phyloP scores from a whole-genome alignment of 1,140 invertebrate genomes.

The Cydia fagiglandana region DNA sequence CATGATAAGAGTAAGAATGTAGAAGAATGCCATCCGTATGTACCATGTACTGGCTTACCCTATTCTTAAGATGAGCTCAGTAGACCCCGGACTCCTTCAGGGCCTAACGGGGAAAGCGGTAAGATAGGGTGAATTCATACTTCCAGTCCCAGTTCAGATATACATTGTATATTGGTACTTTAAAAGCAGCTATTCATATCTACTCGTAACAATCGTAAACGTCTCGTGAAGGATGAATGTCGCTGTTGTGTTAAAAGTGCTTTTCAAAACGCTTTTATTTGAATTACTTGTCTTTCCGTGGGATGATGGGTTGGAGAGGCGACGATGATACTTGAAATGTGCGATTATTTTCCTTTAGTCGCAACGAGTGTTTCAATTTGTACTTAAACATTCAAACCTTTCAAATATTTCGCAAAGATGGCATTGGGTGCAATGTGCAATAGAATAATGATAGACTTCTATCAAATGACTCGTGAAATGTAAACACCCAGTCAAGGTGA shows the following conservation, averaged over 20 bases:
- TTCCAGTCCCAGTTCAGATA: background rate
- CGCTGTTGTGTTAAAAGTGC: background rate
- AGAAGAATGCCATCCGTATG: no score
- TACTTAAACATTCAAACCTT: background rate
- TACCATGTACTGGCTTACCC: background rate
- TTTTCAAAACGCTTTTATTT: background rate
- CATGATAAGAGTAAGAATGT: no score
- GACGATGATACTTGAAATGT: background rate
- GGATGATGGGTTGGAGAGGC: background rate
- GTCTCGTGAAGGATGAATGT: background rate
- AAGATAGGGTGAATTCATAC: background rate
- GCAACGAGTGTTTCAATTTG: background rate
- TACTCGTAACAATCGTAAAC: background rate
- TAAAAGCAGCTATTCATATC: background rate
- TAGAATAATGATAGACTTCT: constrained; percentile 4
- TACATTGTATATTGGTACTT: background rate
- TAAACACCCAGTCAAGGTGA: background rate
- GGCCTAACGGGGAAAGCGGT: background rate
- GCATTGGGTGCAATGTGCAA: background rate
- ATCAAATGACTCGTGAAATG: background rate
- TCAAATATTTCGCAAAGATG: constrained; percentile 5
- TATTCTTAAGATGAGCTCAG: background rate
- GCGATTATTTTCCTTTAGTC: constrained; percentile 6
- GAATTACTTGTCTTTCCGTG: background rate
- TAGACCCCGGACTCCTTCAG: background rate